Conservation (phyloP, 64 coral and sea anemone species). For the Stichodactyla mertensii region DNA sequence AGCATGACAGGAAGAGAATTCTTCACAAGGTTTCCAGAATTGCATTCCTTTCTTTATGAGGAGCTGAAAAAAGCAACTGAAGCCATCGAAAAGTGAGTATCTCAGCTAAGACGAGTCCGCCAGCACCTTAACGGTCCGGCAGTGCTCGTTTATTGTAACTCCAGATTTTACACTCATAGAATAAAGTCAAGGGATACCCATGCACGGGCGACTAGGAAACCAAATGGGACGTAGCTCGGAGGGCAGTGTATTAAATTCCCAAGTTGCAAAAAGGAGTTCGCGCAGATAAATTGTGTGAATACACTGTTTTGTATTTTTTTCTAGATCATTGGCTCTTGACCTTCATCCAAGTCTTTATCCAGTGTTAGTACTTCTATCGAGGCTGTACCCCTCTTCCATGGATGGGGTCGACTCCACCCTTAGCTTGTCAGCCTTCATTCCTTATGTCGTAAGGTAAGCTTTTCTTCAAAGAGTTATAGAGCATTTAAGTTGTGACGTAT, state of each 20-base stretch:
- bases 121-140: too few relatives aligned
- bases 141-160: too few relatives aligned
- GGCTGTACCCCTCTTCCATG: conserved; percentile 87
- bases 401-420: conserved; percentile 90
- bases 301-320: neutral
- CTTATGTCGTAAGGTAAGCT: conserved; percentile 79
- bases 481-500: too few relatives aligned
- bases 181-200: too few relatives aligned
- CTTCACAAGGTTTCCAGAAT: conserved; percentile 85
- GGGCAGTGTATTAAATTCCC: too few relatives aligned
- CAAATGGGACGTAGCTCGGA: too few relatives aligned
- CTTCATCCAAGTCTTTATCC: conserved; percentile 82
- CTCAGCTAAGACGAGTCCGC: too few relatives aligned
- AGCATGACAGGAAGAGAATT: conserved; percentile 97
- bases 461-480: neutral
- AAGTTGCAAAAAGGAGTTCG: too few relatives aligned
- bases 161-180: too few relatives aligned
- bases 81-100: conserved; percentile 59
- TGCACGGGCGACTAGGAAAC: too few relatives aligned
- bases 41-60: conserved; percentile 70
- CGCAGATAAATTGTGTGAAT: too few relatives aligned
- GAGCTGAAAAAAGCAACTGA: conserved; percentile 49
- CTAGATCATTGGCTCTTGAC: conserved; percentile 32
- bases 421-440: conserved; percentile 83
- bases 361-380: conserved; percentile 81